A percentile compares a stretch with the other conserved stretches of the same genome.
Evolutionary conservation across 2,113 vertebrate genomes (phyloP).

Genomic region (Nothocercus julius): DNA sequence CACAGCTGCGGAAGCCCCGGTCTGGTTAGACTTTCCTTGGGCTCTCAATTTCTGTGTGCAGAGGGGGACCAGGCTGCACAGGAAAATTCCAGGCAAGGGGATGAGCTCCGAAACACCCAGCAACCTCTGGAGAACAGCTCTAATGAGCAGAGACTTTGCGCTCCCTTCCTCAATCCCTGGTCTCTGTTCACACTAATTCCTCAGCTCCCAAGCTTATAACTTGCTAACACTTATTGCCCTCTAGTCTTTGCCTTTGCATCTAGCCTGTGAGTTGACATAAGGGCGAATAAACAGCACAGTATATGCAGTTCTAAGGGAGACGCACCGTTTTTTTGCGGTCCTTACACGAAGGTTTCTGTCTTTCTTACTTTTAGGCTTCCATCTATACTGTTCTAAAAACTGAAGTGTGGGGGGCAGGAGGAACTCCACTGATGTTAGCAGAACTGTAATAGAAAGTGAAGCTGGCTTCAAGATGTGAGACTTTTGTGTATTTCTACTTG

Average conservation of each 20-base stretch:
- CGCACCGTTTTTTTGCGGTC: not conserved
- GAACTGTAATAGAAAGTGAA: not conserved
- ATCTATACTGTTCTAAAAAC: not conserved
- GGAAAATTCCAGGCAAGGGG: not conserved
- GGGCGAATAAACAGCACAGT: not conserved
- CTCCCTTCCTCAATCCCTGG: not conserved
- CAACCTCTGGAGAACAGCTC: not conserved
- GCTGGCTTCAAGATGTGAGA: not conserved
- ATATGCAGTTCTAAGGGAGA: not conserved
- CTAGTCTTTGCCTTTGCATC: not conserved
- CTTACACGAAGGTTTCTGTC: not conserved
- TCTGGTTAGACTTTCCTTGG: not conserved
- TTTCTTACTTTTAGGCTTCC: not conserved
- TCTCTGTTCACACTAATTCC: not conserved
- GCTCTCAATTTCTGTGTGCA: not conserved
- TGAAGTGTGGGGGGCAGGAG: rapidly evolving
- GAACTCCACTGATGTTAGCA: not conserved
- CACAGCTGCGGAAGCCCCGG: not conserved
- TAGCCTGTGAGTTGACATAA: not conserved
- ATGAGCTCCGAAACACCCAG: not conserved
- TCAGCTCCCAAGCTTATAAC: not conserved
- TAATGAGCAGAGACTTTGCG: not conserved
- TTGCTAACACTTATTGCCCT: not conserved
- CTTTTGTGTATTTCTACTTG: not conserved
- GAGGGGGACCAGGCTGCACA: not conserved